Evolutionary conservation across 2,888 invertebrate species (phyloP).

Genomic region (Drosophila subsilvestris): DNA sequence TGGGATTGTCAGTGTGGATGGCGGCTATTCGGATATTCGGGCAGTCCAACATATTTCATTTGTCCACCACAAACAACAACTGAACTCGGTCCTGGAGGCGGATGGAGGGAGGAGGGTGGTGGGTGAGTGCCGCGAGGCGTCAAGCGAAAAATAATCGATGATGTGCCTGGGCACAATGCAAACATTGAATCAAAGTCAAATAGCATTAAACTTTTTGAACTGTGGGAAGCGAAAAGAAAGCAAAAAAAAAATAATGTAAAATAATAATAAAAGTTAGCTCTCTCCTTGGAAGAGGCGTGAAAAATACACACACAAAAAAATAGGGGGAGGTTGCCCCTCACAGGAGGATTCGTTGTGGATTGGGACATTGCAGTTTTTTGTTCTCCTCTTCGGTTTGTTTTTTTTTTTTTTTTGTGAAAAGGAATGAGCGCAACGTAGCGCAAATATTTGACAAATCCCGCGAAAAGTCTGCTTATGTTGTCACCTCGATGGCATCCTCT

Average conservation of each 20-base stretch:
- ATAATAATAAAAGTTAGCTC: constrained; percentile 66
- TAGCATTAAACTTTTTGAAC: constrained; percentile 78
- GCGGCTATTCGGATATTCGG: constrained; percentile 42
- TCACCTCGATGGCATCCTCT: constrained; percentile 58
- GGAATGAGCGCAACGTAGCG: constrained; percentile 76
- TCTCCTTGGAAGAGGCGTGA: constrained; percentile 60
- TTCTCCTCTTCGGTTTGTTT: constrained; percentile 22
- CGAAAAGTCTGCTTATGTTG: constrained; percentile 77
- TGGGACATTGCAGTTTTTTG: constrained; percentile 42
- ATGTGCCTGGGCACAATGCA: constrained; percentile 56
- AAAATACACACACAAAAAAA: constrained; percentile 46
- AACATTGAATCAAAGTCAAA: constrained; percentile 79
- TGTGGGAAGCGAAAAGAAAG: constrained; percentile 56
- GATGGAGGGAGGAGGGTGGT: not conserved
- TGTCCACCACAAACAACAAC: constrained; percentile 46
- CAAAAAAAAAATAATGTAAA: constrained; percentile 28
- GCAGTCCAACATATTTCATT: constrained; percentile 41
- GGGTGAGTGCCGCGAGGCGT: constrained; percentile 22
- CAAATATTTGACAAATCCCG: constrained; percentile 78
- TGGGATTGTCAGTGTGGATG: constrained; percentile 32
- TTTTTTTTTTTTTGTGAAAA: constrained; percentile 38
- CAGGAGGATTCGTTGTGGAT: constrained; percentile 4
- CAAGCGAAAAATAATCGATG: constrained; percentile 70
- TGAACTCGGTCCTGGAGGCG: not conserved
- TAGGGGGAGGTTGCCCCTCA: not conserved